Conservation (phyloP, 1,140 invertebrate genomes). For the Globodera rostochiensis region DNA sequence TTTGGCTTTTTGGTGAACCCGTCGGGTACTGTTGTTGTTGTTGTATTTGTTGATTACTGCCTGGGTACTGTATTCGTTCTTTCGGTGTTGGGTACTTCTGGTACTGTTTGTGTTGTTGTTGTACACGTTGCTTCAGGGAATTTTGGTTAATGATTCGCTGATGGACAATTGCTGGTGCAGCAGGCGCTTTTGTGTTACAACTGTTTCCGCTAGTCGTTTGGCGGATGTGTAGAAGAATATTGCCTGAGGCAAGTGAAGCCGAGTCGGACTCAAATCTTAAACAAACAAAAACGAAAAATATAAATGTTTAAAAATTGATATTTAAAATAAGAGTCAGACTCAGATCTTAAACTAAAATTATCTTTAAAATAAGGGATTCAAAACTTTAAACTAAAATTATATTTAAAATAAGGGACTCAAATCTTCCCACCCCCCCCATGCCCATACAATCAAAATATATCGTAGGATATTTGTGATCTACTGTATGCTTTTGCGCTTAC, state of each 20-base stretch:
- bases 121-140: too few relatives aligned
- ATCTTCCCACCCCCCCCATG: too few relatives aligned
- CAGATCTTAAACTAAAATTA: too few relatives aligned
- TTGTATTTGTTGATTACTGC: not conserved
- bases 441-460: too few relatives aligned
- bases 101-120: not conserved
- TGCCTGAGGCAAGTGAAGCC: not conserved
- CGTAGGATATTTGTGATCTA: too few relatives aligned
- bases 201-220: slow-evolving; percentile 19
- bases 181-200: slow-evolving; percentile 10
- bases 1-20: not conserved
- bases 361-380: too few relatives aligned
- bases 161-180: too few relatives aligned
- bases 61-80: not conserved
- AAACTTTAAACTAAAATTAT: too few relatives aligned
- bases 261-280: not conserved
- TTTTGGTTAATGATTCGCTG: too few relatives aligned
- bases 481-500: too few relatives aligned
- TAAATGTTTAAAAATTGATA: not conserved
- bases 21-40: not conserved
- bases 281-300: not conserved
- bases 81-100: not conserved
- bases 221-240: slow-evolving; percentile 5
- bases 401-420: too few relatives aligned
- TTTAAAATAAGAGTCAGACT: too few relatives aligned